phyloP scores from a whole-genome alignment of 2,113 vertebrate genomes.

The Anthoscopus minutus region DNA sequence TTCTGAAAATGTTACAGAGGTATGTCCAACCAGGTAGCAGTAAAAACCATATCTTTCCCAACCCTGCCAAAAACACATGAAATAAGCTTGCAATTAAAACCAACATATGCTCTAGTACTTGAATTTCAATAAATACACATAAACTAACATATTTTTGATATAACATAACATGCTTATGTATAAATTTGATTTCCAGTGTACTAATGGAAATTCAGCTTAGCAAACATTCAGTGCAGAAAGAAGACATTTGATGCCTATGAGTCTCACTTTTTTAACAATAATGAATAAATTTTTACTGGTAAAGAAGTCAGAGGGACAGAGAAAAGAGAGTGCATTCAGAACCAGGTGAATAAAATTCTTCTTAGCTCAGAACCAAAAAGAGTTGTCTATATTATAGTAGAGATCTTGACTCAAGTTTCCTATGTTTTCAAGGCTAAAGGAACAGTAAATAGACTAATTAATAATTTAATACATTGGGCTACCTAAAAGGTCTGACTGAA shows the following conservation, averaged over 20 bases:
- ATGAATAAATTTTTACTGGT: background rate
- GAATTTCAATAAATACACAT: background rate
- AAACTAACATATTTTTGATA: background rate
- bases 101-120: background rate
- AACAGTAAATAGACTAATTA: background rate
- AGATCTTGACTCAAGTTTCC: background rate
- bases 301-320: background rate
- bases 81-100: background rate
- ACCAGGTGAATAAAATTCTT: background rate
- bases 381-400: background rate
- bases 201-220: background rate
- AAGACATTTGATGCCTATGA: background rate
- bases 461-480: background rate
- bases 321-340: background rate
- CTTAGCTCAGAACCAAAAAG: background rate
- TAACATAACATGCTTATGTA: background rate
- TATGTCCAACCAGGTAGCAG: slow-evolving; percentile 82
- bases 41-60: slow-evolving; percentile 75
- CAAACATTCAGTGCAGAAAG: background rate
- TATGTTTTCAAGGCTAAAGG: background rate
- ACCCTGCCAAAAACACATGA: slow-evolving; percentile 68
- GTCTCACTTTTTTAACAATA: background rate
- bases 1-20: slow-evolving; percentile 76
- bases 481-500: background rate
- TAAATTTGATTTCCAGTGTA: background rate